A percentile compares a stretch with the other conserved stretches of the same genome.
These are phyloP conservation scores for Hybos culiciformis DNA, from an alignment of 2,888 invertebrate genomes.

Conservation along the genomic window DNA sequence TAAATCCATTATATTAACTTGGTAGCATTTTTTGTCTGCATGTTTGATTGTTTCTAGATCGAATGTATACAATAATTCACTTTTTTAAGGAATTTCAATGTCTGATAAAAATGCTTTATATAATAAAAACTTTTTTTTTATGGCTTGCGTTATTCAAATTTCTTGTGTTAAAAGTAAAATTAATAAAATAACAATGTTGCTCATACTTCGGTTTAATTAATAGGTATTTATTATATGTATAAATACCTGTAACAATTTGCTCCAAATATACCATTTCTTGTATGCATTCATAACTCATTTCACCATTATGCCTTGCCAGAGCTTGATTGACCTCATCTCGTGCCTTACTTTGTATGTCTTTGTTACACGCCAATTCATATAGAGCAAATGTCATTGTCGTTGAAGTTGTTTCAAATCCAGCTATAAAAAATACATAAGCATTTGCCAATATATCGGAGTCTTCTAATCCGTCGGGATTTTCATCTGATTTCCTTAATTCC, in stretches of 20 bases:
- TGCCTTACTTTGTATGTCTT: slow-evolving; percentile 21
- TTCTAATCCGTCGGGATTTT: slow-evolving; percentile 18
- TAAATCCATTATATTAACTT: too few relatives aligned
- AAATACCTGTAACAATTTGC: slow-evolving; percentile 26
- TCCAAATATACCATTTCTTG: slow-evolving; percentile 26
- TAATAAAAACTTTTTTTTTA: neutral
- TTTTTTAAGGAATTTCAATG: too few relatives aligned
- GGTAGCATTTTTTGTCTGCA: too few relatives aligned
- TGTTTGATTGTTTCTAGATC: too few relatives aligned
- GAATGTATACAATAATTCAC: too few relatives aligned
- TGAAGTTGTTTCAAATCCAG: slow-evolving; percentile 51
- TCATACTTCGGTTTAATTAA: too few relatives aligned
- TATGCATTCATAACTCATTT: slow-evolving; percentile 25
- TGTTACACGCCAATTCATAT: slow-evolving; percentile 27
- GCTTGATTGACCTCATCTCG: slow-evolving; percentile 21
- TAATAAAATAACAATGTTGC: too few relatives aligned
- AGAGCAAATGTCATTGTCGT: slow-evolving; percentile 41
- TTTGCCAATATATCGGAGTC: slow-evolving; percentile 33
- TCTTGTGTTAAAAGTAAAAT: neutral
- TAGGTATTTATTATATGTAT: too few relatives aligned
- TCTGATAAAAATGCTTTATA: too few relatives aligned
- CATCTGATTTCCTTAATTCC: slow-evolving; percentile 15
- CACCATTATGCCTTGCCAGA: slow-evolving; percentile 21
- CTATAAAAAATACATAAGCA: slow-evolving; percentile 27
- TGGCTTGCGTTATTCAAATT: neutral